Evolutionary conservation across 2,797 vertebrate genomes (phyloP).

Genomic region (Heterohyrax brucei): DNA sequence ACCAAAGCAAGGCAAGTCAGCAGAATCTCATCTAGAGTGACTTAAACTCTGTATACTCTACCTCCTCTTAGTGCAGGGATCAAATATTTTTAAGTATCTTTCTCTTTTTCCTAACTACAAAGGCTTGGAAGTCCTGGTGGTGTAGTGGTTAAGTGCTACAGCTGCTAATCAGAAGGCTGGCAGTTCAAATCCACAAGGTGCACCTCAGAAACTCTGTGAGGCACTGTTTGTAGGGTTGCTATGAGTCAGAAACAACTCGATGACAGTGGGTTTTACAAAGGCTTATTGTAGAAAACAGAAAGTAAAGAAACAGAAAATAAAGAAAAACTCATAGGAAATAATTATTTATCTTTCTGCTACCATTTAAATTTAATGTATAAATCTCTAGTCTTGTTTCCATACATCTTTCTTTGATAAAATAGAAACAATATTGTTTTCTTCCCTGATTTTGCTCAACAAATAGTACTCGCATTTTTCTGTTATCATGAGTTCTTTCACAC

Average conservation of each 20-base stretch:
- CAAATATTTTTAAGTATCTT: background rate
- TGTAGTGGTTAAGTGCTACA: too few species aligned
- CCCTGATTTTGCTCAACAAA: background rate
- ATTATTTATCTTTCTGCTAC: background rate
- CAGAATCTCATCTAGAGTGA: background rate
- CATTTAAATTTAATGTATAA: background rate
- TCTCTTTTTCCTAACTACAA: background rate
- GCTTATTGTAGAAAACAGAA: background rate
- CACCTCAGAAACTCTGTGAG: too few species aligned
- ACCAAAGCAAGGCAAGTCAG: background rate
- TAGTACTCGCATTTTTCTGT: background rate
- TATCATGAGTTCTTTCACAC: background rate
- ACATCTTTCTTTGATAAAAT: background rate
- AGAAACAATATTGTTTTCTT: conserved; percentile 8
- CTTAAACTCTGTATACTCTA: background rate
- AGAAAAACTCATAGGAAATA: background rate
- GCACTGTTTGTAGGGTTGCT: too few species aligned
- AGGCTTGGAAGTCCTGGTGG: too few species aligned
- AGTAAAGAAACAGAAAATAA: background rate
- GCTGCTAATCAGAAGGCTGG: too few species aligned
- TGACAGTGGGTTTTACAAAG: background rate
- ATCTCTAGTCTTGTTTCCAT: background rate
- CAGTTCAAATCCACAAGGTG: too few species aligned
- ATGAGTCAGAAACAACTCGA: too few species aligned
- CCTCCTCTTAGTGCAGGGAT: background rate